phyloP scores from a whole-genome alignment of 2,888 invertebrate species.

The Epiblema foenella region DNA sequence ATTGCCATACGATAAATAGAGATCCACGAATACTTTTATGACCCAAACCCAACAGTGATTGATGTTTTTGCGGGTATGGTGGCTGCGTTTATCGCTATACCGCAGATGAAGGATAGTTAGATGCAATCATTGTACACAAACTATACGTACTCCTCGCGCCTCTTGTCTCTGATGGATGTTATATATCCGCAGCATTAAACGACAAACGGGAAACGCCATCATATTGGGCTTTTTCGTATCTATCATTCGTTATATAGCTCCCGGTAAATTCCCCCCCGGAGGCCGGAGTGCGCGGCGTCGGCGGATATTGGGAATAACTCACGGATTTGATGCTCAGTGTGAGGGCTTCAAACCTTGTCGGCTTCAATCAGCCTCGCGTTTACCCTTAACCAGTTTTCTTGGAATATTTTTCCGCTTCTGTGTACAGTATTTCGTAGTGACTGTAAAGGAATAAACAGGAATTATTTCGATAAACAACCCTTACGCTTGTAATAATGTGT shows the following conservation, averaged over 20 bases:
- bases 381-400: constrained; percentile 25
- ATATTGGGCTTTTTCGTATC: constrained; percentile 1
- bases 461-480: too few species aligned
- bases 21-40: too few species aligned
- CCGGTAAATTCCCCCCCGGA: constrained; percentile 45
- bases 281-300: constrained; percentile 53
- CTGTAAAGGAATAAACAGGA: too few species aligned
- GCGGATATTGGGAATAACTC: constrained; percentile 70
- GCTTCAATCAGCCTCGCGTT: constrained; percentile 36
- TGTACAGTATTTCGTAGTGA: neutral
- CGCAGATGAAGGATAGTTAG: neutral
- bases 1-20: too few species aligned
- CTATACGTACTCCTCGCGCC: neutral
- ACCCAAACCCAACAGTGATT: too few species aligned
- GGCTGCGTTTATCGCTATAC: too few species aligned
- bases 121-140: neutral
- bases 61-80: too few species aligned
- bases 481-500: too few species aligned
- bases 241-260: constrained; percentile 1
- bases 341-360: constrained; percentile 45
- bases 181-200: neutral
- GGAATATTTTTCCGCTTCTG: constrained; percentile 6
- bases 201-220: neutral
- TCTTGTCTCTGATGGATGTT: neutral
- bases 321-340: constrained; percentile 58